These are phyloP conservation scores for Brachirus orientalis DNA, from an alignment of 2,113 vertebrate species.

Conservation along the genomic window DNA sequence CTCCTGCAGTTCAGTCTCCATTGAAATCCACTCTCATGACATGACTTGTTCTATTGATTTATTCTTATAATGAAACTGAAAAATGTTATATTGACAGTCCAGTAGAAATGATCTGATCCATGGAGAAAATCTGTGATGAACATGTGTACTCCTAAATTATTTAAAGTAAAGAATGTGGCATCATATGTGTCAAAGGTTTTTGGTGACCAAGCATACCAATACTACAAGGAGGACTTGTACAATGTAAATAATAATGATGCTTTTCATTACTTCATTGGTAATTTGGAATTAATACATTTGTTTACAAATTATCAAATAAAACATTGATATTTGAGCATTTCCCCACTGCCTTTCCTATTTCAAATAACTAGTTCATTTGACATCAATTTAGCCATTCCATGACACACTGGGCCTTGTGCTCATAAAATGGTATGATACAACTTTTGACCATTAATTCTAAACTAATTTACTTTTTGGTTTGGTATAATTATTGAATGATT, in stretches of 20 bases:
- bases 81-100: constrained; percentile 25
- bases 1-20: constrained; percentile 7
- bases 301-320: no score
- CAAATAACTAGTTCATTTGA: no score
- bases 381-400: no score
- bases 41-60: not conserved
- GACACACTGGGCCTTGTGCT: no score
- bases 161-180: constrained; percentile 18
- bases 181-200: constrained; percentile 1
- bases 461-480: no score
- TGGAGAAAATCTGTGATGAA: constrained; percentile 18
- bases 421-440: no score
- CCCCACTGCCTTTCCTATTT: no score
- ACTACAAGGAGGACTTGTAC: not conserved
- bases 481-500: no score
- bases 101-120: constrained; percentile 16
- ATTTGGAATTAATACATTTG: no score
- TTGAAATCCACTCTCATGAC: constrained; percentile 21
- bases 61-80: not conserved
- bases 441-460: no score
- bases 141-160: no score
- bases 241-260: not conserved
- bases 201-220: not conserved
- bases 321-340: no score
- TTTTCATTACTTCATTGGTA: not conserved